Conservation (phyloP, 2,888 invertebrate genomes). For the Conchocele bisecta region DNA sequence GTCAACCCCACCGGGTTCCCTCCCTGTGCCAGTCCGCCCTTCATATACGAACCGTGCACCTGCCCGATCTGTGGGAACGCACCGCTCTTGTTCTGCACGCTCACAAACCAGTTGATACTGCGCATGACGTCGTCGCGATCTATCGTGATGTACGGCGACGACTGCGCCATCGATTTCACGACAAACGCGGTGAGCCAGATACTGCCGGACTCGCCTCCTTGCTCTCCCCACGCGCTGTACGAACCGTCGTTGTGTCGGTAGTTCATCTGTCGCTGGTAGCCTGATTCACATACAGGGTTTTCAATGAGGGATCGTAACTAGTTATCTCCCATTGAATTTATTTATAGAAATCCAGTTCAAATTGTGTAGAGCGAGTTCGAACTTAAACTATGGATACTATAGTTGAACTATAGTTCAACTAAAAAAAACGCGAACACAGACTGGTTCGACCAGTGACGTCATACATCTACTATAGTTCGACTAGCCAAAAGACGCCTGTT, state of each 20-base stretch:
- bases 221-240: constrained; percentile 81
- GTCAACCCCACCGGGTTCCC: constrained; percentile 70
- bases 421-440: too few species aligned
- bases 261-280: constrained; percentile 95
- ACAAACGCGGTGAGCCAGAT: constrained; percentile 89
- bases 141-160: constrained; percentile 83
- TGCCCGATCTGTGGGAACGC: constrained; percentile 87
- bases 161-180: constrained; percentile 88
- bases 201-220: constrained; percentile 69
- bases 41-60: constrained; percentile 74
- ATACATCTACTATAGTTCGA: too few species aligned
- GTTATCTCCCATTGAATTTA: too few species aligned
- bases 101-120: constrained; percentile 69
- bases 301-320: too few species aligned
- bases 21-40: constrained; percentile 72
- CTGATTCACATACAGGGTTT: too few species aligned
- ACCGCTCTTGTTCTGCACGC: constrained; percentile 89
- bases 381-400: too few species aligned
- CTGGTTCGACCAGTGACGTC: too few species aligned
- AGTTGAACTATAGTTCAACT: too few species aligned
- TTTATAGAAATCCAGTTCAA: too few species aligned
- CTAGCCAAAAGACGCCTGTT: too few species aligned
- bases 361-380: too few species aligned
- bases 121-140: constrained; percentile 84
- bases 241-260: constrained; percentile 86